Evolutionary conservation across 2,113 vertebrate species (phyloP).

Genomic region (Delphinapterus leucas): DNA sequence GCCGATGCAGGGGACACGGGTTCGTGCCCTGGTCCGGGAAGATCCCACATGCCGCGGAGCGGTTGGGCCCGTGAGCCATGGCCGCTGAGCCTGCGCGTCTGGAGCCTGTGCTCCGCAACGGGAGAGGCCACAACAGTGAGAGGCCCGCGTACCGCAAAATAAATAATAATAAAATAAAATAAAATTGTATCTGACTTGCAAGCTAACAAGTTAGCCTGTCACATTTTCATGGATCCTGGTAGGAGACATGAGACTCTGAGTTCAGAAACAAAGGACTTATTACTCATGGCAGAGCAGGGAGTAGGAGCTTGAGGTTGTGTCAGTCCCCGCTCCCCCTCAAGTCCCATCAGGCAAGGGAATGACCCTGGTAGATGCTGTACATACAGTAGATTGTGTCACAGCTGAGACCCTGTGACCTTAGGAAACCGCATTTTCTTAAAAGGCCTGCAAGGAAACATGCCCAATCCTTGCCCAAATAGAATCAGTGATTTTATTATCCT

Average conservation of each 20-base stretch:
- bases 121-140: no score
- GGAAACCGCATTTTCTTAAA: background rate
- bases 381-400: background rate
- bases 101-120: no score
- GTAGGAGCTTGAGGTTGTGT: background rate
- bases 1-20: no score
- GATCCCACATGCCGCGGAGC: no score
- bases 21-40: no score
- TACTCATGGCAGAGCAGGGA: background rate
- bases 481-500: background rate
- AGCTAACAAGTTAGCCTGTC: background rate
- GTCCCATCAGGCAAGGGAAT: no score
- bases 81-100: no score
- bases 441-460: background rate
- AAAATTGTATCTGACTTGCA: background rate
- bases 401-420: background rate
- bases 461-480: no score
- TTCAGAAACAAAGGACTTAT: background rate
- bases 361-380: background rate
- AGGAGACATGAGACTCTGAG: background rate
- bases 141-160: fast-evolving
- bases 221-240: background rate
- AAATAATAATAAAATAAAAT: no score
- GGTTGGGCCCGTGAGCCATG: no score
- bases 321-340: background rate